A percentile compares a stretch with the other conserved stretches of the same genome.
phyloP scores from a whole-genome alignment of 2,113 vertebrate genomes.

The Zosterops japonicus region DNA sequence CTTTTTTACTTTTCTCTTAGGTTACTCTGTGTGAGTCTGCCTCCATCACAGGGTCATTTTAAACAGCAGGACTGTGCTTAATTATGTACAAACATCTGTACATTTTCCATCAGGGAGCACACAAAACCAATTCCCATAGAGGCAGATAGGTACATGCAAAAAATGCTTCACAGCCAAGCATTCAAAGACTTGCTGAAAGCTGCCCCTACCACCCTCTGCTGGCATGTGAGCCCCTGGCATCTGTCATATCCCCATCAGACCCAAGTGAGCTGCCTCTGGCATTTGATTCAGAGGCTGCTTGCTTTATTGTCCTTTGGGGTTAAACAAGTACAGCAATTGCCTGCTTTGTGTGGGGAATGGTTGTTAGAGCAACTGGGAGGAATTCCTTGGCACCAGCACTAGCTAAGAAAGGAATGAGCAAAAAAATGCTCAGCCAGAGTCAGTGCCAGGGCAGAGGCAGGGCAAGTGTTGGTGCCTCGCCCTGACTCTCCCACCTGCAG shows the following conservation, averaged over 20 bases:
- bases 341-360: not conserved
- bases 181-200: not conserved
- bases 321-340: not conserved
- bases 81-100: not conserved
- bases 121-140: not conserved
- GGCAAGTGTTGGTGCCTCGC: not conserved
- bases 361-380: not conserved
- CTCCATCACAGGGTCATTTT: not conserved
- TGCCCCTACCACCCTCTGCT: not conserved
- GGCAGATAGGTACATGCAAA: not conserved
- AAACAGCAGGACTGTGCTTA: not conserved
- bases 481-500: not conserved
- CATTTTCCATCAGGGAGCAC: not conserved
- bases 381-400: slow-evolving; percentile 32
- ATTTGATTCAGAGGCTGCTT: not conserved
- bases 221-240: not conserved
- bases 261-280: not conserved
- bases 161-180: not conserved
- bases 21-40: not conserved
- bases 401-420: not conserved
- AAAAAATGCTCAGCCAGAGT: not conserved
- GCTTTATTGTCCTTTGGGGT: not conserved
- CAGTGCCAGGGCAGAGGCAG: not conserved
- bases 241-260: not conserved
- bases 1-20: not conserved